These are phyloP conservation scores for Phalacrocorax aristotelis DNA, from an alignment of 2,113 vertebrate genomes.

Conservation along the genomic window DNA sequence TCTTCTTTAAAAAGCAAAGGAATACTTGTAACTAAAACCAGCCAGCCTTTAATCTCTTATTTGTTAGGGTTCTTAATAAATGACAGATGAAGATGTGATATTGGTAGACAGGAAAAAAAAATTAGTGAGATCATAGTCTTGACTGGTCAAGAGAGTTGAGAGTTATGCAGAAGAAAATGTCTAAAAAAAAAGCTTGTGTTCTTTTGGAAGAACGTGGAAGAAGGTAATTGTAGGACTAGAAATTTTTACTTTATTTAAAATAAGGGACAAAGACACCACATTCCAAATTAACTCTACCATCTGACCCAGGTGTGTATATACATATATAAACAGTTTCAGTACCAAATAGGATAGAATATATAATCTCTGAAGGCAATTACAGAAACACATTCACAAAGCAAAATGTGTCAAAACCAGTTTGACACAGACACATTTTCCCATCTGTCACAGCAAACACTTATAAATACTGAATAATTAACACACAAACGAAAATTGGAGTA, in stretches of 20 bases:
- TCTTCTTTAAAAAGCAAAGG: neutral
- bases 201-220: neutral
- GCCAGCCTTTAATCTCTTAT: neutral
- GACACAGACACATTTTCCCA: neutral
- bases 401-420: neutral
- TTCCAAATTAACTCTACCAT: neutral
- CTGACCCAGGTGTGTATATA: neutral
- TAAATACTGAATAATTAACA: constrained; percentile 2
- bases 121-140: neutral
- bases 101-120: neutral
- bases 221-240: neutral
- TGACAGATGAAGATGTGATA: neutral
- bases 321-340: neutral
- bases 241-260: neutral
- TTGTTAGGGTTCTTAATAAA: neutral
- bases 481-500: neutral
- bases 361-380: neutral
- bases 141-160: neutral
- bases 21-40: neutral
- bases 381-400: neutral
- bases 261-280: neutral
- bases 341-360: neutral
- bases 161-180: neutral
- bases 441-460: neutral
- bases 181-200: neutral